A percentile compares a stretch with the other conserved stretches of the same genome.
Evolutionary conservation across 2,797 vertebrate species (phyloP).

Genomic region (Pangasius sanitwongsei): DNA sequence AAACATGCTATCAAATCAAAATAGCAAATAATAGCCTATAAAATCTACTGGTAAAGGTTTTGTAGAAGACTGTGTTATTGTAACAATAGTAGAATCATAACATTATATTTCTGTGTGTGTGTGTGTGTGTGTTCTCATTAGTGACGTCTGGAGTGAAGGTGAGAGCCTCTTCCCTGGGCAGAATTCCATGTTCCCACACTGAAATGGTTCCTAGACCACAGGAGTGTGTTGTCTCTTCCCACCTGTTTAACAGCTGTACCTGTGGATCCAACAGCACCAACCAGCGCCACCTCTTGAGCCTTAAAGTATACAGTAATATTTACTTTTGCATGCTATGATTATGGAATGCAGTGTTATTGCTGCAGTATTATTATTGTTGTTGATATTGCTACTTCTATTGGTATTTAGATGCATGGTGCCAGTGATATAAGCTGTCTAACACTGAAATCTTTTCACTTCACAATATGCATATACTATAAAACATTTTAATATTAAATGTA

Average conservation of each 20-base stretch:
- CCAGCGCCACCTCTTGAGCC: constrained; percentile 39
- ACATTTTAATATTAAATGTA: background rate
- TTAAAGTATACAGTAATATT: constrained; percentile 45
- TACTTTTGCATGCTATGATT: constrained; percentile 3
- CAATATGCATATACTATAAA: background rate
- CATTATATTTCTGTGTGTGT: background rate
- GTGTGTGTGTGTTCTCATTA: constrained; percentile 32
- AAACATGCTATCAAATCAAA: background rate
- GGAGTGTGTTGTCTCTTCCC: constrained; percentile 28
- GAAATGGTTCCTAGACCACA: constrained; percentile 29
- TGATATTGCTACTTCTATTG: background rate
- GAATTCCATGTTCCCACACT: constrained; percentile 24
- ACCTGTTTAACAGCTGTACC: constrained; percentile 30
- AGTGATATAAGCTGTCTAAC: background rate
- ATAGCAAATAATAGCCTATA: background rate
- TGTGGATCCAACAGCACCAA: constrained; percentile 31
- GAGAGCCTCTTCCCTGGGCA: constrained; percentile 12
- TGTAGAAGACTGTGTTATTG: background rate
- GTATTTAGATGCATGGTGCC: background rate
- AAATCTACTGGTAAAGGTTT: background rate
- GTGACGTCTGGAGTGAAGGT: constrained; percentile 33
- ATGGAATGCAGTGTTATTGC: background rate
- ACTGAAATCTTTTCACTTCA: background rate
- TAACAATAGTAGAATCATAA: background rate
- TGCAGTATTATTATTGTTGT: background rate